Conservation (phyloP, 53 echinoderm and acorn worm species). For the Henricia sp. region DNA sequence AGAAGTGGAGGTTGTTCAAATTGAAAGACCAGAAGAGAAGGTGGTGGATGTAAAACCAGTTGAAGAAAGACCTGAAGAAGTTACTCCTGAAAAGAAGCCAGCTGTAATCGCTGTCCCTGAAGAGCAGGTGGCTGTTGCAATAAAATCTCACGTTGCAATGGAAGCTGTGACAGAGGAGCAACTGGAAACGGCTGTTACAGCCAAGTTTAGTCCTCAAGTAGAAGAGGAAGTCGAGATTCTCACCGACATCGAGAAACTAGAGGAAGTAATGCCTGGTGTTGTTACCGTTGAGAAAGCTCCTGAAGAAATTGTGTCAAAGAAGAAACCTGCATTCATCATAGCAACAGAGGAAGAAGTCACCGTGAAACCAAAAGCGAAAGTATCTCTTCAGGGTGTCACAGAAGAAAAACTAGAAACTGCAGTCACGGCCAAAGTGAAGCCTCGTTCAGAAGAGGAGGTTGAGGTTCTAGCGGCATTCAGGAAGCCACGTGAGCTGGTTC, state of each 20-base stretch:
- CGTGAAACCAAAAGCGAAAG: not conserved
- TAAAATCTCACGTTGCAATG: conserved; percentile 18
- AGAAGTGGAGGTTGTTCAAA: conserved; percentile 20
- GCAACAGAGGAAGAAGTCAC: conserved; percentile 4
- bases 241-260: conserved; percentile 45
- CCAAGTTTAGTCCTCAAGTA: conserved; percentile 21
- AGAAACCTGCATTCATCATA: conserved; percentile 43
- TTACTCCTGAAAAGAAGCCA: conserved; percentile 44
- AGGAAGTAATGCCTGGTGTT: conserved; percentile 41
- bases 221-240: conserved; percentile 58
- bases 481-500: conserved; percentile 26
- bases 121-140: conserved; percentile 16
- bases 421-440: conserved; percentile 14
- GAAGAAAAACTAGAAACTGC: conserved; percentile 38
- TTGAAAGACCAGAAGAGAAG: conserved; percentile 17
- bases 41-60: conserved; percentile 26
- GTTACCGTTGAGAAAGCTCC: conserved; percentile 53
- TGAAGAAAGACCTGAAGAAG: conserved; percentile 15
- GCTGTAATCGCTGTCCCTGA: conserved; percentile 20
- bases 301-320: conserved; percentile 33
- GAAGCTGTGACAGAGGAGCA: conserved; percentile 49
- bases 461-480: conserved; percentile 30
- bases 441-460: conserved; percentile 29
- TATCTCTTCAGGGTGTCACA: conserved; percentile 13
- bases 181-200: conserved; percentile 18